Percentiles rank a stretch among this genome's conserved stretches.
Conservation (phyloP, 2,113 vertebrate genomes). For the Zosterops hypoxanthus region DNA sequence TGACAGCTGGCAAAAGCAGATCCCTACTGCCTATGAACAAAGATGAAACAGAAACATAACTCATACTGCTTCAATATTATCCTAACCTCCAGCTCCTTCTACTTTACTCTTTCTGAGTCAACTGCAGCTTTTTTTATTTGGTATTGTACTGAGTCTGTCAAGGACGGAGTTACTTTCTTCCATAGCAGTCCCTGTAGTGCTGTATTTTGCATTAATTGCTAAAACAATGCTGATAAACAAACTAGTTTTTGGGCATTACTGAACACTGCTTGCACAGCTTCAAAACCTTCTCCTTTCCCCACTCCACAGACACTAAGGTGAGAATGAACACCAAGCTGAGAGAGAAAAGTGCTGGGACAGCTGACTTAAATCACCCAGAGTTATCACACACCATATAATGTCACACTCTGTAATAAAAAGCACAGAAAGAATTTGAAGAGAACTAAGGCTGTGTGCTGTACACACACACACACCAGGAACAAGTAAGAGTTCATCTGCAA, state of each 20-base stretch:
- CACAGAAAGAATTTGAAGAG: background rate
- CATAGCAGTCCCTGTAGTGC: background rate
- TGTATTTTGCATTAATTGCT: background rate
- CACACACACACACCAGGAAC: background rate
- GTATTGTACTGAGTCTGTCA: background rate
- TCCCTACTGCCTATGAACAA: background rate
- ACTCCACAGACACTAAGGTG: background rate
- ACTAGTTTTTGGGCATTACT: background rate
- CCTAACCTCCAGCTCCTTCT: background rate
- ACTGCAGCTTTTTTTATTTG: background rate
- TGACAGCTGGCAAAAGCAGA: background rate
- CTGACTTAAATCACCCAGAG: background rate
- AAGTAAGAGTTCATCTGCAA: background rate
- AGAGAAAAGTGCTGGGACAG: background rate
- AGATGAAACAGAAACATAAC: background rate
- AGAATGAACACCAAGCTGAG: background rate
- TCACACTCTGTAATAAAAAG: background rate
- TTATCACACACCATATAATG: background rate
- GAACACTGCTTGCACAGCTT: background rate
- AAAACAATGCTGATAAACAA: background rate
- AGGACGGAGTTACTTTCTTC: background rate
- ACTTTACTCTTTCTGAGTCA: background rate
- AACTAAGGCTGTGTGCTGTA: background rate
- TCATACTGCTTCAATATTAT: accelerated
- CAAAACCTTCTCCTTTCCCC: background rate